These are phyloP conservation scores for Megalurothrips usitatus DNA, from an alignment of 2,888 invertebrate species.

Conservation along the genomic window DNA sequence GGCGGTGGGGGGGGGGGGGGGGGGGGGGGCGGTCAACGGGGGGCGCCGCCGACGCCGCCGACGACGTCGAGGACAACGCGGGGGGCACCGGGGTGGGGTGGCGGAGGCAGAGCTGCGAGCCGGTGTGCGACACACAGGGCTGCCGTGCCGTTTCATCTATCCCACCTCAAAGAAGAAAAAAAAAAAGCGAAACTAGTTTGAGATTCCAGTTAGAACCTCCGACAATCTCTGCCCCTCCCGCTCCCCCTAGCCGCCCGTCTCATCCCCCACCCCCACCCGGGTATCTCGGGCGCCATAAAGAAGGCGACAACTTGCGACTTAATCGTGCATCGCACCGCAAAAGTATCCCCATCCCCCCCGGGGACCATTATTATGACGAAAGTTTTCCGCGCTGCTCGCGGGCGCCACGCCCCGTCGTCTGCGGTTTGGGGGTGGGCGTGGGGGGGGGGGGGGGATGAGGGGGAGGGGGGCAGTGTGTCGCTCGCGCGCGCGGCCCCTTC, in stretches of 20 bases:
- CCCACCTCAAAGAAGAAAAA: too few species aligned
- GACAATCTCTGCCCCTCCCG: too few species aligned
- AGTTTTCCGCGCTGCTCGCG: conserved; percentile 2
- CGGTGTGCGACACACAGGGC: too few species aligned
- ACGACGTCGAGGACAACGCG: background rate
- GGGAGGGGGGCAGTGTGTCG: background rate
- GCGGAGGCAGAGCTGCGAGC: too few species aligned
- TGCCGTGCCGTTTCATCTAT: too few species aligned
- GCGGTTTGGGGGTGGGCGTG: too few species aligned
- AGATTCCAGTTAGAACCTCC: too few species aligned
- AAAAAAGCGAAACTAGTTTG: too few species aligned
- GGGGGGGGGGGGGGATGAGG: background rate
- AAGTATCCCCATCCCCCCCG: background rate
- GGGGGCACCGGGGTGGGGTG: background rate
- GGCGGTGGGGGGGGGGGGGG: background rate
- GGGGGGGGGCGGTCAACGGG: background rate
- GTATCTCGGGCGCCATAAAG: conserved; percentile 19
- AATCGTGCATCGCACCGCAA: conserved; percentile 24
- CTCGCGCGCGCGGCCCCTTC: background rate
- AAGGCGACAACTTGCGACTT: conserved; percentile 24
- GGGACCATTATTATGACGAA: conserved; percentile 14
- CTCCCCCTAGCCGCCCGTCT: background rate
- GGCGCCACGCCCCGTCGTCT: background rate
- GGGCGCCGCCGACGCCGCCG: background rate
- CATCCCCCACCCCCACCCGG: background rate